These are phyloP conservation scores for Atta texana DNA, from an alignment of 1,140 invertebrate species.

Conservation along the genomic window DNA sequence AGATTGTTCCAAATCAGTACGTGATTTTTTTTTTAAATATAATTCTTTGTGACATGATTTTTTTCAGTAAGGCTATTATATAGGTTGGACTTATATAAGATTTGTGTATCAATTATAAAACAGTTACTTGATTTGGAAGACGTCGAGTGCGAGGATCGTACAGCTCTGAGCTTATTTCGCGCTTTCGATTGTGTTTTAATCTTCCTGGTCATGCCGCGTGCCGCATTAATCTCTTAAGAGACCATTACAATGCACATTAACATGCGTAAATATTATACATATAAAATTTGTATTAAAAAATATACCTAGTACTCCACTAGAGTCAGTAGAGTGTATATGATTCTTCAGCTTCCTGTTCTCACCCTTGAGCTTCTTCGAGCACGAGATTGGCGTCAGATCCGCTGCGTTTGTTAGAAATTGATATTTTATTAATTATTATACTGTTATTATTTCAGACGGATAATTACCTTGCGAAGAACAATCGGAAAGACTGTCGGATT, in stretches of 20 bases:
- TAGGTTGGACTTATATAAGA: not conserved
- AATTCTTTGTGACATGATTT: no score
- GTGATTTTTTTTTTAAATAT: no score
- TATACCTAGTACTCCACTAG: constrained; percentile 32
- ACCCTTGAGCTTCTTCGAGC: not conserved
- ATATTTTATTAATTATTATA: not conserved
- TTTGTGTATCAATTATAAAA: not conserved
- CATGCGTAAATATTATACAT: constrained; percentile 2
- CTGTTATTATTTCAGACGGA: not conserved
- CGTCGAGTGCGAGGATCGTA: constrained; percentile 66
- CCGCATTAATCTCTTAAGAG: constrained; percentile 20
- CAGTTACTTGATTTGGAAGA: constrained; percentile 66
- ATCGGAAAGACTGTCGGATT: constrained; percentile 73
- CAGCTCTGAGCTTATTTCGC: constrained; percentile 69
- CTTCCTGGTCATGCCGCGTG: not conserved
- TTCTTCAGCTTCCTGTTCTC: constrained; percentile 32
- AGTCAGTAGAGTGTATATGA: not conserved
- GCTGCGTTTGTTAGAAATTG: constrained; percentile 27
- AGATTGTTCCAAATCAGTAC: no score
- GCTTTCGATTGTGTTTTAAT: constrained; percentile 55
- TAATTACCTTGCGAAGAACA: constrained; percentile 78
- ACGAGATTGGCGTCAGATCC: constrained; percentile 45
- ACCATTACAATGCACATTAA: not conserved
- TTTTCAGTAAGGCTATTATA: not conserved
- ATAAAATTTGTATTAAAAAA: not conserved